Conservation (phyloP, 2,797 vertebrate species). For the Myotis myotis region DNA sequence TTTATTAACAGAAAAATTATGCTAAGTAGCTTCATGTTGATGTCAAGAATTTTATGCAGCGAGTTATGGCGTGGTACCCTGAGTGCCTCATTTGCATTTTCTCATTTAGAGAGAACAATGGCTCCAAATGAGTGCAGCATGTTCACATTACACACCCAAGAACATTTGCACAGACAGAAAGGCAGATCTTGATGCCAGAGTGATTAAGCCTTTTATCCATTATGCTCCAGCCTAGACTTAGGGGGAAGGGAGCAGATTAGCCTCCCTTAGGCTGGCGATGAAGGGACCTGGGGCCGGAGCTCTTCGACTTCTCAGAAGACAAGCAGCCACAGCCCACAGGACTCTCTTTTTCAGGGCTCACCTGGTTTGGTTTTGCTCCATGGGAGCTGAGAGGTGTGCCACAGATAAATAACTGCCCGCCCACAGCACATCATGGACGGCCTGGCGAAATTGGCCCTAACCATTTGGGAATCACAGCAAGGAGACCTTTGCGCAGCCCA, state of each 20-base stretch:
- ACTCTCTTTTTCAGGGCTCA: not conserved
- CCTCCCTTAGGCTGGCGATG: conserved; percentile 54
- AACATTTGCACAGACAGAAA: conserved; percentile 77
- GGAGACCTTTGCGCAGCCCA: not conserved
- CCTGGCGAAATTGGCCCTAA: not conserved
- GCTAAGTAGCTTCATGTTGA: conserved; percentile 89
- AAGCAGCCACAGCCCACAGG: not conserved
- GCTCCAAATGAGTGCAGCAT: conserved; percentile 84
- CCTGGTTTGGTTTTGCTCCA: not conserved
- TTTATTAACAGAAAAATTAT: conserved; percentile 94
- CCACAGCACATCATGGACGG: rapidly evolving
- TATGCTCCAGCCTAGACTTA: conserved; percentile 54
- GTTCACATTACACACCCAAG: conserved; percentile 78
- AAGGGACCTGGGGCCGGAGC: conserved; percentile 46
- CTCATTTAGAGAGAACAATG: conserved; percentile 88
- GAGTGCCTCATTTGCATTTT: conserved; percentile 88
- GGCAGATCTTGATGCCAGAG: conserved; percentile 69
- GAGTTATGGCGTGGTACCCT: conserved; percentile 78
- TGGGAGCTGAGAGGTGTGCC: not conserved
- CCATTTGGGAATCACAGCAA: not conserved
- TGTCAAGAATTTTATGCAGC: conserved; percentile 87
- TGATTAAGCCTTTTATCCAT: conserved; percentile 78
- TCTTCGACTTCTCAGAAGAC: conserved; percentile 49
- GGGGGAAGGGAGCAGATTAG: conserved; percentile 48
- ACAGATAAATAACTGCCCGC: not conserved